A percentile compares a stretch with the other conserved stretches of the same genome.
phyloP scores from a whole-genome alignment of 1,140 invertebrate species.

The Vollenhovia emeryi region DNA sequence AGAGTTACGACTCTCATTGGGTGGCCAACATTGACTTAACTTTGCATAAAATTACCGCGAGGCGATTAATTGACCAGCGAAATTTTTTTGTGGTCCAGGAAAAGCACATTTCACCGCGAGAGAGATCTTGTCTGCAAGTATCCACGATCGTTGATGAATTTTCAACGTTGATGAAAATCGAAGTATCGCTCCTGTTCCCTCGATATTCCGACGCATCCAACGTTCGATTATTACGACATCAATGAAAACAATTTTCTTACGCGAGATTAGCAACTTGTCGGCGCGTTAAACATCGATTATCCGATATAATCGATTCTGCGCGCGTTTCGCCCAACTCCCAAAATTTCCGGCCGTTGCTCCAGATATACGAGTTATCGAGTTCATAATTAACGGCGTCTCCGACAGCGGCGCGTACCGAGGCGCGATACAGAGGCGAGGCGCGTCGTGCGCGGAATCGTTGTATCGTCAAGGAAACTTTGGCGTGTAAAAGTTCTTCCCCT shows the following conservation, averaged over 20 bases:
- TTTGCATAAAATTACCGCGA: slow-evolving; percentile 45
- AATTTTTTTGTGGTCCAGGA: background rate
- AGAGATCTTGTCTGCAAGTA: background rate
- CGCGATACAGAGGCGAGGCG: background rate
- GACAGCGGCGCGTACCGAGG: slow-evolving; percentile 3
- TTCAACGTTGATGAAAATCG: background rate
- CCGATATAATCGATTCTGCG: slow-evolving; percentile 41
- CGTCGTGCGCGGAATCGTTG: slow-evolving; percentile 44
- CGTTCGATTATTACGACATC: background rate
- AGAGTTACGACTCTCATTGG: slow-evolving; percentile 48
- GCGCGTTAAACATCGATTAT: slow-evolving; percentile 37
- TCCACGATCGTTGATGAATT: background rate
- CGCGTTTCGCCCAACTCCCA: slow-evolving; percentile 33
- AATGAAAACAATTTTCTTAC: slow-evolving; percentile 11
- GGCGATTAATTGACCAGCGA: slow-evolving; percentile 23
- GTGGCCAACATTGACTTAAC: slow-evolving; percentile 25
- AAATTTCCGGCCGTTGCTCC: slow-evolving; percentile 49
- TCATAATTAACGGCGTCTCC: slow-evolving; percentile 51
- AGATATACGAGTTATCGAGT: slow-evolving; percentile 54
- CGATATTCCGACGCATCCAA: background rate
- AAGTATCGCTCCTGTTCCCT: background rate
- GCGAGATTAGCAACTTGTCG: slow-evolving; percentile 3
- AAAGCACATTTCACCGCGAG: background rate
- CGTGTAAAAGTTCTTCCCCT: slow-evolving; percentile 41
- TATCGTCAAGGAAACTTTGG: slow-evolving; percentile 39